Evolutionary conservation across 2,113 vertebrate genomes (phyloP).

Genomic region (Siniperca chuatsi): DNA sequence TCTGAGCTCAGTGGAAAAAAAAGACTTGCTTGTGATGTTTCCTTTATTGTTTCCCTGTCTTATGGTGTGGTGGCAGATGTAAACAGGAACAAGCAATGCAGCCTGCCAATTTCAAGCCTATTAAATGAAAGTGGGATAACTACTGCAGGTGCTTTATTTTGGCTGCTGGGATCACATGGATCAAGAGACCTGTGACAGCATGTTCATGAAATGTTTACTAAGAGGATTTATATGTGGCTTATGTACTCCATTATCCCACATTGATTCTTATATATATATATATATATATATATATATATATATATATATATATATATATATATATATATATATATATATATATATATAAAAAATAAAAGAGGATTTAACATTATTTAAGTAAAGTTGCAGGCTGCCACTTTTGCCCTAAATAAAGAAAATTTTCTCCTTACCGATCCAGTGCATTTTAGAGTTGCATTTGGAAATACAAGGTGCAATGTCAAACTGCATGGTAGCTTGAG

Average conservation of each 20-base stretch:
- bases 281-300: too few relatives aligned
- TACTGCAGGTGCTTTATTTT: slow-evolving; percentile 32
- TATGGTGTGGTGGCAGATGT: slow-evolving; percentile 15
- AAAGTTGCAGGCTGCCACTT: background rate
- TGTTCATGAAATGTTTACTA: background rate
- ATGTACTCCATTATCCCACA: background rate
- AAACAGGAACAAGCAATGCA: slow-evolving; percentile 35
- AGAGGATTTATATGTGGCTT: background rate
- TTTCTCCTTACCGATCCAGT: background rate
- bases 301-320: too few relatives aligned
- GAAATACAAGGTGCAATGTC: background rate
- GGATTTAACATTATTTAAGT: background rate
- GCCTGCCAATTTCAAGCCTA: slow-evolving; percentile 20
- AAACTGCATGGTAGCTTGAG: background rate
- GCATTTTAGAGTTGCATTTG: background rate
- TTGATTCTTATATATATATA: background rate
- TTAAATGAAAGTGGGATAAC: slow-evolving; percentile 22
- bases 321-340: too few relatives aligned
- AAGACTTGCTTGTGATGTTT: slow-evolving; percentile 1
- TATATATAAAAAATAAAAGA: background rate
- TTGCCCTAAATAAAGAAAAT: background rate
- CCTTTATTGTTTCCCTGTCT: slow-evolving; percentile 33
- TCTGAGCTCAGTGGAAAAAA: slow-evolving; percentile 7
- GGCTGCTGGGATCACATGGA: slow-evolving; percentile 2
- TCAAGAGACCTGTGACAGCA: background rate